Conservation (phyloP, 2,888 invertebrate genomes). For the Agrilus cyanescens region DNA sequence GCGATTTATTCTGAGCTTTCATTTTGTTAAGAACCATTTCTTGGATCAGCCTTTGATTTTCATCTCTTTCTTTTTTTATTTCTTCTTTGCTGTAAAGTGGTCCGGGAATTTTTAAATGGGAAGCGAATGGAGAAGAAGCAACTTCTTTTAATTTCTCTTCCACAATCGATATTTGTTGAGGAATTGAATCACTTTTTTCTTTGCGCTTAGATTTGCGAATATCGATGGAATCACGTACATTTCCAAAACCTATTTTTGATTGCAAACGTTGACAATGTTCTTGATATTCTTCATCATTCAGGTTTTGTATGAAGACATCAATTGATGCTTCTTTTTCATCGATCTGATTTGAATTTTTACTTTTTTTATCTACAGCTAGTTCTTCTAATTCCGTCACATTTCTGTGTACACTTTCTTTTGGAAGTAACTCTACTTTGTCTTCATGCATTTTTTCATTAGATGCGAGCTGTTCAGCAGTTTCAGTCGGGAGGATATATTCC, state of each 20-base stretch:
- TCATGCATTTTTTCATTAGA: slow-evolving; percentile 1
- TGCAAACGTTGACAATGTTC: slow-evolving; percentile 55
- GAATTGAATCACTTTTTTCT: slow-evolving; percentile 22
- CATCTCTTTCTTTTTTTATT: slow-evolving; percentile 65
- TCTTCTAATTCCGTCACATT: no score
- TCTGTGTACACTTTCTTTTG: slow-evolving; percentile 1
- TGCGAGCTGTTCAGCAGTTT: background rate
- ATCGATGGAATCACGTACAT: slow-evolving; percentile 56
- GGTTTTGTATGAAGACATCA: slow-evolving; percentile 12
- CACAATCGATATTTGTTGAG: slow-evolving; percentile 30
- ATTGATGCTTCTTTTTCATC: slow-evolving; percentile 13
- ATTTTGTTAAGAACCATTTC: slow-evolving; percentile 73
- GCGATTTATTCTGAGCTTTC: slow-evolving; percentile 51
- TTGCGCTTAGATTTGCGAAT: slow-evolving; percentile 44
- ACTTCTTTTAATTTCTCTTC: slow-evolving; percentile 31
- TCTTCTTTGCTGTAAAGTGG: slow-evolving; percentile 44
- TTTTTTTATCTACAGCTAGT: no score
- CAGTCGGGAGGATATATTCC: background rate
- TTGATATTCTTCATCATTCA: slow-evolving; percentile 35
- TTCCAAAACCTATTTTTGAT: slow-evolving; percentile 57
- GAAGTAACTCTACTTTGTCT: slow-evolving; percentile 1
- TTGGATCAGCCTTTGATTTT: slow-evolving; percentile 73
- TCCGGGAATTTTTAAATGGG: slow-evolving; percentile 19
- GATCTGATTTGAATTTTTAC: background rate
- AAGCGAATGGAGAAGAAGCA: slow-evolving; percentile 14